A percentile compares a stretch with the other conserved stretches of the same genome.
Conservation (phyloP, 2,888 invertebrate genomes). For the Heliconius aoede region DNA sequence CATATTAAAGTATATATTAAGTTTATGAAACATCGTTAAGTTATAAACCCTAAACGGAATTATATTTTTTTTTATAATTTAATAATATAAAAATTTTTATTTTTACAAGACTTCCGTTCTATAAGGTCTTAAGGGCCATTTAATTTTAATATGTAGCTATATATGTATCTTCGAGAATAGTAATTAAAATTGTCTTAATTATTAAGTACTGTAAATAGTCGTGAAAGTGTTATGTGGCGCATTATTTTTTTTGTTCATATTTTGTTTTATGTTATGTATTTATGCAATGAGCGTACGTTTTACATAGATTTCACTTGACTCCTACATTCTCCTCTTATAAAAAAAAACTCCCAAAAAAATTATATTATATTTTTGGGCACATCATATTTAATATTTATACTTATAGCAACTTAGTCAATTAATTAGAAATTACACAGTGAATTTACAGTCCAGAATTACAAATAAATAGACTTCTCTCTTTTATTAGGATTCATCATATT, state of each 20-base stretch:
- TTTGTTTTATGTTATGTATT: slow-evolving; percentile 78
- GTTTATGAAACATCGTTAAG: slow-evolving; percentile 40
- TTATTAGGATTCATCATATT: not conserved
- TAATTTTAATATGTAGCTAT: slow-evolving; percentile 77
- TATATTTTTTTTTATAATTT: slow-evolving; percentile 42
- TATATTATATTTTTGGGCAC: not conserved
- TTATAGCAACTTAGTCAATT: slow-evolving; percentile 23
- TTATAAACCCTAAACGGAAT: slow-evolving; percentile 40
- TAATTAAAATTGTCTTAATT: slow-evolving; percentile 73
- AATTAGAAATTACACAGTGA: not conserved
- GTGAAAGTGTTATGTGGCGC: slow-evolving; percentile 82
- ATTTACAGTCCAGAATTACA: not conserved
- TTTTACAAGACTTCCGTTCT: slow-evolving; percentile 71
- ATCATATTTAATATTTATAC: not conserved
- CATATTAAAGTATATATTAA: slow-evolving; percentile 33
- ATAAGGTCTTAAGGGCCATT: slow-evolving; percentile 65
- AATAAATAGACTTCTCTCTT: not conserved
- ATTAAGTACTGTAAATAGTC: slow-evolving; percentile 80
- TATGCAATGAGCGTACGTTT: slow-evolving; percentile 72
- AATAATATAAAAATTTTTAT: slow-evolving; percentile 37
- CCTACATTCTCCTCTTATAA: not conserved
- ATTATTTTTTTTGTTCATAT: slow-evolving; percentile 74
- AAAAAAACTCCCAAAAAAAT: not conserved
- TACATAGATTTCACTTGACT: slow-evolving; percentile 60
- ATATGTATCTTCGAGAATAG: slow-evolving; percentile 81